phyloP scores from a whole-genome alignment of 2,113 vertebrate species.

The Pituophis catenifer region DNA sequence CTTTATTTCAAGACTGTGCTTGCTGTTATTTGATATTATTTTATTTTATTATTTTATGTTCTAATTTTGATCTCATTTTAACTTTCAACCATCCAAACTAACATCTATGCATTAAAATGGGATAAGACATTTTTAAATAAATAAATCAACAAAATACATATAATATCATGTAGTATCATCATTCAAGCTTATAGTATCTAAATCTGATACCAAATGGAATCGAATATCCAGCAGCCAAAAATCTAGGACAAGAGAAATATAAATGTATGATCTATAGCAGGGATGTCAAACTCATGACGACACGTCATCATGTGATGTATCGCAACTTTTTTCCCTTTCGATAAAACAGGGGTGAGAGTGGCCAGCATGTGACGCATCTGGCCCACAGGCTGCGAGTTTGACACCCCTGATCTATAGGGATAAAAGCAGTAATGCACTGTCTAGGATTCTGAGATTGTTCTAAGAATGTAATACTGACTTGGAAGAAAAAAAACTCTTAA shows the following conservation, averaged over 20 bases:
- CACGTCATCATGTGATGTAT: no score
- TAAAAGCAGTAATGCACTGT: not conserved
- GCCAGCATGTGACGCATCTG: no score
- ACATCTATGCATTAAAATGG: not conserved
- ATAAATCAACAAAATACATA: no score
- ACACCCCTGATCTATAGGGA: not conserved
- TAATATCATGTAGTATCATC: no score
- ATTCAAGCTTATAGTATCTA: not conserved
- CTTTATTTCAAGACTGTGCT: not conserved
- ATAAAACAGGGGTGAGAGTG: no score
- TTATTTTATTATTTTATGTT: not conserved
- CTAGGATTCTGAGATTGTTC: not conserved
- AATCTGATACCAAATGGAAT: not conserved
- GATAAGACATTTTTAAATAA: not conserved
- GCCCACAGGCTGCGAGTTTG: no score
- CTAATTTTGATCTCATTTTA: not conserved
- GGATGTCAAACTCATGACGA: no score
- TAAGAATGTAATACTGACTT: not conserved
- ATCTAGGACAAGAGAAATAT: not conserved
- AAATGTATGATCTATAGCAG: not conserved
- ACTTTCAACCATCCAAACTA: not conserved
- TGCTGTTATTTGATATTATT: not conserved
- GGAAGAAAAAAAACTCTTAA: not conserved
- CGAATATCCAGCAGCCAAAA: not conserved
- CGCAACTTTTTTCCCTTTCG: no score